Conservation (phyloP, 2,113 vertebrate genomes). For the Triplophysa tibetana region DNA sequence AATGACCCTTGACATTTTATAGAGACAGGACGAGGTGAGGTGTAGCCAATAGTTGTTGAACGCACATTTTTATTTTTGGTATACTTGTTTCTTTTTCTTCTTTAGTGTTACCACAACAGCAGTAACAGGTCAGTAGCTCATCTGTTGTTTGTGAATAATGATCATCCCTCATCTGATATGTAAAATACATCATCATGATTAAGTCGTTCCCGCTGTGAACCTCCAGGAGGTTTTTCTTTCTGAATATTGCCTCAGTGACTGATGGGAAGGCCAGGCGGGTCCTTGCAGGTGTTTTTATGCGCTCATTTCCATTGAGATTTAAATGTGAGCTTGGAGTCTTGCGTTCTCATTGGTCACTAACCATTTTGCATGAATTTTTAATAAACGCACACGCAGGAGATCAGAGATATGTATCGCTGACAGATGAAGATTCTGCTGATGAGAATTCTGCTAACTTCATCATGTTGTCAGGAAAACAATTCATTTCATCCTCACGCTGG, state of each 20-base stretch:
- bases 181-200: slow-evolving; percentile 5
- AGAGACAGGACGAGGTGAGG: background rate
- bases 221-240: background rate
- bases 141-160: background rate
- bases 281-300: too few species aligned
- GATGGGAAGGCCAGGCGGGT: too few species aligned
- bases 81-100: too few species aligned
- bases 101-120: background rate
- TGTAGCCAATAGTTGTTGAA: background rate
- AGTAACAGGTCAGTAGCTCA: background rate
- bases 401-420: background rate
- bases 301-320: too few species aligned
- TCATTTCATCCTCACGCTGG: slow-evolving; percentile 46
- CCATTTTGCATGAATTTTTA: background rate
- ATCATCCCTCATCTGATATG: slow-evolving; percentile 3
- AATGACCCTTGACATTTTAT: background rate
- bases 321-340: background rate
- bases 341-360: background rate
- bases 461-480: slow-evolving; percentile 34
- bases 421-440: background rate
- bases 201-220: background rate
- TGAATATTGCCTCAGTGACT: too few species aligned
- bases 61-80: too few species aligned
- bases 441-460: background rate
- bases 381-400: background rate